Base-by-base conservation (phyloP, 2,888 invertebrate species). In the Erebia epiphron region DNA sequence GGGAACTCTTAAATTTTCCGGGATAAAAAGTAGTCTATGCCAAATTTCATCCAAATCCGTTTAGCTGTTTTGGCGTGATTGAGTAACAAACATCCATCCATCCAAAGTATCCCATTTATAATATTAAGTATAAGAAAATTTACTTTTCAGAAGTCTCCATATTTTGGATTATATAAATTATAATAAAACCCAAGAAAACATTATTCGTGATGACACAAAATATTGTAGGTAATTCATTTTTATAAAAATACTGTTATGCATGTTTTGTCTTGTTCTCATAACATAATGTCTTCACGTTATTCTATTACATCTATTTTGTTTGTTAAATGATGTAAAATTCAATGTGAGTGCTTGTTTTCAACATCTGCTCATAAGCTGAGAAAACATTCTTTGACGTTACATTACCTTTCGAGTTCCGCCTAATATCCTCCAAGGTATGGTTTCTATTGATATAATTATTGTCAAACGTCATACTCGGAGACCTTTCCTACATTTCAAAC, bases 321-420 rank as follows among this genome's bases (percentile, higher is more conserved):
- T 70, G 66, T 72, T 73, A 67, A 69, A 73, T 50, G 68, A 72
- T 52, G 52, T 70, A 41, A 68, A 72, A 70, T 21, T 46, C 14
- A 68, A 68, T 70, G 46, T 71, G 75, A 76, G 65, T 62, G 62
- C 61, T 64, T 77, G 76, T 77, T 75, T 70, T 70, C 73, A 82
- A 85, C 92, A 92, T 86, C 89, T 91, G 92, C 86, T 84, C 78
- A 76, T 75, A 89, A 88, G 89, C 91, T 91, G 88, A 86, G 89
- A 91, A 87, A 92, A 92, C 90, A 91, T 91, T 82, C 77, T 81
- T 81, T 77, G 78, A 86, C 86, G 84, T 85, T 81, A 79, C 82
- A 84, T 82, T 74, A 81, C 78, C 80, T 79, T 83, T 78, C 78
- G 65, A 82, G 82, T 92, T 91, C 86, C 87, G 88, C 85, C 82